A percentile compares a stretch with the other conserved stretches of the same genome.
Evolutionary conservation across 2,113 vertebrate genomes (phyloP).

Genomic region (Saguinus imperator): DNA sequence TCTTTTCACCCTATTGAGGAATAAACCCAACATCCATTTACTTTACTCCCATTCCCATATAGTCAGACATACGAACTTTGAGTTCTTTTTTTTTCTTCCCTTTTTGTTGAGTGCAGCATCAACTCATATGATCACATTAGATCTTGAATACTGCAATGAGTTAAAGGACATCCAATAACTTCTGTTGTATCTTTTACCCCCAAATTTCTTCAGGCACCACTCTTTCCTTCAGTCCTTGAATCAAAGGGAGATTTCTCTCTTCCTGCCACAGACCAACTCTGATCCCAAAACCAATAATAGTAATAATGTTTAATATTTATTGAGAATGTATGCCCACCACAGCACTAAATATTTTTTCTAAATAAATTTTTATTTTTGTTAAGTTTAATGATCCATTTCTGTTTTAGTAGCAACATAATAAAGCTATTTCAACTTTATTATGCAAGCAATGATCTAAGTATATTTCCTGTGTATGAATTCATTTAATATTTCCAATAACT

Average conservation of each 20-base stretch:
- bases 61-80: neutral
- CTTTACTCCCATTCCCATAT: neutral
- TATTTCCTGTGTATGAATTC: no score
- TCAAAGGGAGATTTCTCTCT: neutral
- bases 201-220: neutral
- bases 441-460: no score
- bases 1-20: neutral
- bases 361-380: no score
- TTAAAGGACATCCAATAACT: neutral
- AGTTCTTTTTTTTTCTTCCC: neutral
- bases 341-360: neutral
- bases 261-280: neutral
- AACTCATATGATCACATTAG: neutral
- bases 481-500: no score
- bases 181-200: neutral
- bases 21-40: neutral
- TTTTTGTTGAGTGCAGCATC: neutral
- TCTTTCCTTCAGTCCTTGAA: neutral
- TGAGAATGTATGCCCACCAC: neutral
- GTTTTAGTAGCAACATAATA: no score
- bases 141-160: neutral
- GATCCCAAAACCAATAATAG: neutral
- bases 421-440: no score
- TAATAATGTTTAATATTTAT: neutral
- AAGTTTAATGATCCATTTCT: no score